Evolutionary conservation across 2,888 invertebrate genomes (phyloP).

Genomic region (Meghimatium bilineatum): DNA sequence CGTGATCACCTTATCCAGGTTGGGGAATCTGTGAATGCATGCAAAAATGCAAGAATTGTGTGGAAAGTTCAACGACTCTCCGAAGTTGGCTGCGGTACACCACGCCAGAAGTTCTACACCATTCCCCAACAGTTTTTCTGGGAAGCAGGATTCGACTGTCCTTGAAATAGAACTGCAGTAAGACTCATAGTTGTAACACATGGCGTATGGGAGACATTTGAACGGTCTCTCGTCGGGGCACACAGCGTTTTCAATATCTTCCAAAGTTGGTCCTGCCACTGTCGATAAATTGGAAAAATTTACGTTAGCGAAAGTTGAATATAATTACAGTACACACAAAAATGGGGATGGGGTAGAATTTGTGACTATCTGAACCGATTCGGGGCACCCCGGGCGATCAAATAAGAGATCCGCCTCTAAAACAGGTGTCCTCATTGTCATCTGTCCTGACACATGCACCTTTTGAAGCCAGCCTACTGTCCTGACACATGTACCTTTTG

Average conservation of each 20-base stretch:
- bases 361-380: too few relatives aligned
- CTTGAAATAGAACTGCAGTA: not conserved
- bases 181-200: not conserved
- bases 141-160: not conserved
- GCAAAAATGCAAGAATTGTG: not conserved
- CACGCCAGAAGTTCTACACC: not conserved
- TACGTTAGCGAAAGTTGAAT: too few relatives aligned
- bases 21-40: not conserved
- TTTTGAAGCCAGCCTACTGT: too few relatives aligned
- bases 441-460: too few relatives aligned
- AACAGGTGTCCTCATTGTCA: too few relatives aligned
- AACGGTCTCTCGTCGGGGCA: not conserved
- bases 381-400: too few relatives aligned
- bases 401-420: too few relatives aligned
- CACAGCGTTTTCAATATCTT: not conserved
- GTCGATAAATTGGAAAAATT: too few relatives aligned
- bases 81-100: not conserved
- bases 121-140: not conserved
- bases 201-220: slow-evolving; percentile 27
- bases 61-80: not conserved
- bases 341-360: too few relatives aligned
- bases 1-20: not conserved
- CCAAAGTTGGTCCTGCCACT: not conserved
- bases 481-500: too few relatives aligned
- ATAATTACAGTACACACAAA: too few relatives aligned